Conservation (phyloP, 2,888 invertebrate genomes). For the Augiades crinisus region DNA sequence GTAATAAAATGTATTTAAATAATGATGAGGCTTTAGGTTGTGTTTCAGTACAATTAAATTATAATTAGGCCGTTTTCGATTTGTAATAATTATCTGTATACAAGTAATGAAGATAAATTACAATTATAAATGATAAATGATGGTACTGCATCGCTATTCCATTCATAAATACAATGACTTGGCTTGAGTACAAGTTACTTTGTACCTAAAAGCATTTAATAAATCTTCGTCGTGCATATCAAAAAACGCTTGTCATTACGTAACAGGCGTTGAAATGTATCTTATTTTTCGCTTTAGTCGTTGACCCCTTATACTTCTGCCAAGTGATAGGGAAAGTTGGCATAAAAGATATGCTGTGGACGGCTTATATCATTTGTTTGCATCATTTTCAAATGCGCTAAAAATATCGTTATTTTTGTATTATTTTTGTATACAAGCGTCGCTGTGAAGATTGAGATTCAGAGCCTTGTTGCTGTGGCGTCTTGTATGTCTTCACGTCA, state of each 20-base stretch:
- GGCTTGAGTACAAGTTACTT: background rate
- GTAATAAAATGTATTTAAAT: no score
- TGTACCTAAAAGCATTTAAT: background rate
- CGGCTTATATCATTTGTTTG: background rate
- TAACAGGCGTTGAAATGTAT: background rate
- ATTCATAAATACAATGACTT: background rate
- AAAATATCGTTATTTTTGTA: background rate
- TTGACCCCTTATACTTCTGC: background rate
- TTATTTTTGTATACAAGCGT: constrained; percentile 8
- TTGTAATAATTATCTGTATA: no score
- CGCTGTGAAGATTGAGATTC: no score
- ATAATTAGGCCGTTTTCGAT: no score
- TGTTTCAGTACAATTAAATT: no score
- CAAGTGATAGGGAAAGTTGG: constrained; percentile 15
- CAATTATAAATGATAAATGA: no score
- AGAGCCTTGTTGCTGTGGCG: no score
- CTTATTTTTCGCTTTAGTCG: background rate
- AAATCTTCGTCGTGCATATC: constrained; percentile 1
- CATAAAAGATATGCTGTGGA: constrained; percentile 1
- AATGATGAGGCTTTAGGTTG: no score
- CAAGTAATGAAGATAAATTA: no score
- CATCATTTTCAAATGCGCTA: constrained; percentile 4
- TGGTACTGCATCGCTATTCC: no score
- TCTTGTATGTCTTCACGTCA: no score
- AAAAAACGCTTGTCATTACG: background rate